A percentile compares a stretch with the other conserved stretches of the same genome.
Conservation (phyloP, 2,113 vertebrate species). For the Chionodraco myersi region DNA sequence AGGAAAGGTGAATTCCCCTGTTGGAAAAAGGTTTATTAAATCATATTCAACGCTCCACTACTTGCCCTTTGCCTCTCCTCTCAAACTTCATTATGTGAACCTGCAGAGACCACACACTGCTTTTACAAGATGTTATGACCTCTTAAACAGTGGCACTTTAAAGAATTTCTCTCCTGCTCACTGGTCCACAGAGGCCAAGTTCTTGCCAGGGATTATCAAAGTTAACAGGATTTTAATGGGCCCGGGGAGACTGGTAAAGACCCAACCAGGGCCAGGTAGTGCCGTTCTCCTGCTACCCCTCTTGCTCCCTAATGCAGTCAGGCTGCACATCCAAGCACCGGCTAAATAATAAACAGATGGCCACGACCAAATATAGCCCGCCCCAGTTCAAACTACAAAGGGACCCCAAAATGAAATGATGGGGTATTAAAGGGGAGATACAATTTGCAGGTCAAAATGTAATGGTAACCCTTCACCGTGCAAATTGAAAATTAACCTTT, state of each 20-base stretch:
- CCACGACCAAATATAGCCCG: constrained; percentile 87
- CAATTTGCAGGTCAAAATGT: constrained; percentile 90
- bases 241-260: constrained; percentile 76
- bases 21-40: constrained; percentile 30
- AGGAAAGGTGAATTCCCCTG: neutral
- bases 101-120: constrained; percentile 57
- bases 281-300: constrained; percentile 55
- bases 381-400: constrained; percentile 81
- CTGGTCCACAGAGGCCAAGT: constrained; percentile 71
- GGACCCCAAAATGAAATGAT: constrained; percentile 86
- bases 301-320: constrained; percentile 80
- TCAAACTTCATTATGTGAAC: constrained; percentile 53
- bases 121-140: constrained; percentile 72
- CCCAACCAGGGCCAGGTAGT: constrained; percentile 75
- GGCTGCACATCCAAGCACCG: constrained; percentile 83
- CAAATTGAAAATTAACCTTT: constrained; percentile 91
- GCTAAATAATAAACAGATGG: constrained; percentile 90
- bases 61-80: constrained; percentile 49
- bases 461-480: constrained; percentile 87
- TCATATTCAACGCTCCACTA: constrained; percentile 50
- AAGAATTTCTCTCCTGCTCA: constrained; percentile 75
- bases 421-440: constrained; percentile 86
- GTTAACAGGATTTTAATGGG: constrained; percentile 84
- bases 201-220: constrained; percentile 81
- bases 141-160: constrained; percentile 79